phyloP scores from a whole-genome alignment of 2,113 vertebrate species.

The Cebus imitator region DNA sequence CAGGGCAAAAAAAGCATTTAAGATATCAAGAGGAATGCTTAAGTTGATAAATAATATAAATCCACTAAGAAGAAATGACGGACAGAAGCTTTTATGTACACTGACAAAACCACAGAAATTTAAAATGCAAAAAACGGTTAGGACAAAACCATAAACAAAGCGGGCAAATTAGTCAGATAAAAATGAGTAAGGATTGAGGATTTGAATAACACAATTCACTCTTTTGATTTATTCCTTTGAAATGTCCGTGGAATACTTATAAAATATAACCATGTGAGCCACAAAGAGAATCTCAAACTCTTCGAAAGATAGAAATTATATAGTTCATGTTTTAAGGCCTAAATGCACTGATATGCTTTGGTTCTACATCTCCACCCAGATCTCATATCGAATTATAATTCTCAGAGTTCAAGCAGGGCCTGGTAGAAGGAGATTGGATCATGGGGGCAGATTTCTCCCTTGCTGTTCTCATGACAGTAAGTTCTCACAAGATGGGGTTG shows the following conservation, averaged over 20 bases:
- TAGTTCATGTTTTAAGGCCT: neutral
- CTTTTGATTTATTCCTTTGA: slow-evolving; percentile 23
- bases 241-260: neutral
- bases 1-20: slow-evolving; percentile 6
- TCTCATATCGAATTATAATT: too few species aligned
- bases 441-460: too few species aligned
- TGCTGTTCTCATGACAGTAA: too few species aligned
- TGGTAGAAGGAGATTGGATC: too few species aligned
- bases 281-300: neutral
- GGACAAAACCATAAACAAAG: slow-evolving; percentile 15
- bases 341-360: neutral
- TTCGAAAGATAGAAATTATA: neutral
- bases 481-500: too few species aligned
- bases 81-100: slow-evolving; percentile 30
- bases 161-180: neutral
- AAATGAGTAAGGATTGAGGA: neutral
- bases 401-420: too few species aligned
- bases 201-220: neutral
- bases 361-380: too few species aligned
- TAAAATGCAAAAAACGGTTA: neutral
- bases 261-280: neutral
- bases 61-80: slow-evolving; percentile 39
- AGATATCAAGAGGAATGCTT: slow-evolving; percentile 26
- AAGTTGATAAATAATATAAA: slow-evolving; percentile 3
- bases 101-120: neutral